Base-by-base conservation (phyloP, 2,113 vertebrate genomes). In the Willisornis vidua region DNA sequence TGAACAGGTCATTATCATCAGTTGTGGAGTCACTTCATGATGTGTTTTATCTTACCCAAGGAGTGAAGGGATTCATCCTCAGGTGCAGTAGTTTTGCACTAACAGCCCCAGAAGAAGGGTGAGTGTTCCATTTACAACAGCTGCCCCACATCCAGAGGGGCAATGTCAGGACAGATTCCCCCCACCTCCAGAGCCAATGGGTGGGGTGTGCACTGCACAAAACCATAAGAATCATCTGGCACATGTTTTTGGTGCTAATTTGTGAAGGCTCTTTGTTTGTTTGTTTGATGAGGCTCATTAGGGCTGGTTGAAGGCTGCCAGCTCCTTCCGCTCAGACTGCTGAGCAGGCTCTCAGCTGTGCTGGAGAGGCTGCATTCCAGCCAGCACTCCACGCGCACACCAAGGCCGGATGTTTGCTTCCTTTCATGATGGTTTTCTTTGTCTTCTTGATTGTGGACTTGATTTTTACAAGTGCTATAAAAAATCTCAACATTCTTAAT, bases 401-500 rank as follows among this genome's bases (percentile, higher is more conserved):
- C 2, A 0, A 90, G 76, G 54, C 72, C 6, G 73, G 85, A 84
- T 94, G 83, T 92, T 96, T 90, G 11, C 92, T 92, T 88, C 93
- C 92, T 84, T 75, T 86, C 87, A 26, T 48, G 72, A 93, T 80
- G 67, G 29, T 23, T 91, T 84, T 74, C 95, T 92, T 96, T 95
- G 85, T 95, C 85, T 86, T 26, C 33, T 92, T 97, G 95, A 97
- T 93, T 96, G 94, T 90, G 88, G 93, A 94, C 92, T 94, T 96
- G 92, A 94, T 93, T 97, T 96, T 86, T 22, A 92, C 31, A 86
- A 94, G 76, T 74, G 83, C 65, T 94, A 84, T 90, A 70, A 91
- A 91, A 73, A 62, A 1, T 15, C 6, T 13, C 76, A 51, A 15
- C 61, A 31, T 74, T 93, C 71, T 80, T 92, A 26, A 57, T 91